Base-by-base conservation (phyloP, 2,888 invertebrate genomes). In the Melanostoma mellinum region DNA sequence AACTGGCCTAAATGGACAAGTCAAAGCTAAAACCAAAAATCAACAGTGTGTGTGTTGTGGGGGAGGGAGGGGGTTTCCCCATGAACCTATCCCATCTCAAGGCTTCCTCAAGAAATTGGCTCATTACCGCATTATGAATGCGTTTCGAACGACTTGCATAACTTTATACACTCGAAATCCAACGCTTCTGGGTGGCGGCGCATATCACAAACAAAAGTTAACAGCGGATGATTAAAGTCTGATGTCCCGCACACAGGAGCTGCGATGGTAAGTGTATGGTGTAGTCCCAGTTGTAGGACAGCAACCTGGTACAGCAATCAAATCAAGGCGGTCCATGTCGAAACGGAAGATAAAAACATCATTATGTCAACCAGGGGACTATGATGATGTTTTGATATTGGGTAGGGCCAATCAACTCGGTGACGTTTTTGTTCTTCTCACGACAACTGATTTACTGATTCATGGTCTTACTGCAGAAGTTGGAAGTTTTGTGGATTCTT, bases 371-470 rank as follows among this genome's bases (percentile, higher is more conserved):
- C 69, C 75, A 67, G 74, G 74, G 67, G 74, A 74, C 74, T 75
- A 75, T 75, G 65, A 75, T 84, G 84, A 78, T 84, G 84, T 84
- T 78, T 56, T 65, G 74, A 84, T 78, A 74, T 78, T 84, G 84
- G 84, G 84, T 75, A 78, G 84, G 84, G 74, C 79, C 84, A 84
- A 79, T 84, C 84, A 84, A 84, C 79, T 84, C 55, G 58, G 67
- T 73, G 82, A 72, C 60, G 48, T 63, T 75, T 63, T 61, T 77
- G 40, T 71, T 42, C 32, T 56, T 40, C 10, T 50, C 69, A 63
- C 33, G 55, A 56, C 48, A 55, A 55, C 55, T 36, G 61, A 61
- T 61, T 44, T 3, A 50, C 30, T 63, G 63, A 63, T 50, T 63
- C 48, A 38, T 50, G 50, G 38, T 63, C 50, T 63, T 63, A 30